Evolutionary conservation across 2,113 vertebrate genomes (phyloP), one percentile per base, ranked within the genome.

Genomic region (Thamnaconus septentrionalis): DNA sequence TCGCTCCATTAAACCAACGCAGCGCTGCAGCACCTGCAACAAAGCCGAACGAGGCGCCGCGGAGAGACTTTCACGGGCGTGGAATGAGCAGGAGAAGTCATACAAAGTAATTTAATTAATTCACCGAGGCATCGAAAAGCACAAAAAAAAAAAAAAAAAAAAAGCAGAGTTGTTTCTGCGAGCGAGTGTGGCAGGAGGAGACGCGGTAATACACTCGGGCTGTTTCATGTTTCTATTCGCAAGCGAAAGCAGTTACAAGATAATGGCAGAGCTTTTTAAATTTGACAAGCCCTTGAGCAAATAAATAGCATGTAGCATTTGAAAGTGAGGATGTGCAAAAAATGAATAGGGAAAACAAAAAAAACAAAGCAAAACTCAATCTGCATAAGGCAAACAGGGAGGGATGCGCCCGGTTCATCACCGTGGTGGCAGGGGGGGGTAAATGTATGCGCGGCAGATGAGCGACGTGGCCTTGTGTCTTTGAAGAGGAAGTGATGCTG

Each of bases 401-500:
- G 43, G 46, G 7, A 74, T 61, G 53, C 48, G 70, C 52, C 53
- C 57, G 9, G 42, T 76, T 87, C 82, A 80, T 89, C 88, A 84
- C 48, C 49, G 10, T 7, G 43, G 44, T 4, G 48, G n/a, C n/a
- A n/a, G n/a, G n/a, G 48, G n/a, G 48, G 47, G 47, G 47, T 5
- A 50, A 48, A 50, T 18, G 11, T 56, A 44, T 41, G 41, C 68
- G 66, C 53, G 59, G 62, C 47, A 42, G 53, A 82, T 69, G 78
- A 82, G 61, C 39, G 41, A 55, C 74, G 64, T 7, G 47, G 71
- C 46, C 18, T 31, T 2, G 3, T 53, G 8, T 73, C 78, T 85
- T 78, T 85, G 76, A 84, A 83, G 69, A 80, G 69, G 60, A 79
- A 75, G 81, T 56, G 72, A 73, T 80, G 73, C 66, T 58, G 43